Base-by-base conservation (phyloP, 2,888 invertebrate species). In the Coremacera marginata region DNA sequence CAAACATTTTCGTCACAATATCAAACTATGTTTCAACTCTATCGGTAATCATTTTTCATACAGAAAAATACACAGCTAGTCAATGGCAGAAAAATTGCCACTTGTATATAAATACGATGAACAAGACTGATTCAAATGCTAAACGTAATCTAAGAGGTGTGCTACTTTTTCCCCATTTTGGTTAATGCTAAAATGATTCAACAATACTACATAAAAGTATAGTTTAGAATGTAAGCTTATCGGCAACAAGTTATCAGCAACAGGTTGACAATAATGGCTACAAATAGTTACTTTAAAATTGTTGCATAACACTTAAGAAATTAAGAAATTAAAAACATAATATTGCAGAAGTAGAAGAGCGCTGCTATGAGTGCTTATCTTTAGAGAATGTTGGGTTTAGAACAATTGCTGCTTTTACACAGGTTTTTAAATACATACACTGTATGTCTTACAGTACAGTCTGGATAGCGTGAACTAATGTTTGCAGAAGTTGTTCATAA, bases 211-310 rank as follows among this genome's bases (percentile, higher is more conserved):
- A 27, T 25, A 16, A 9, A 25, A 11, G 22, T 14, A 22, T 5
- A 14, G 22, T 14, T 57, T 27, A 60, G 25, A 25, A 60, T 19
- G 4, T 49, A 5, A 22, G 49, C 51, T 68, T 68, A 68, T 51
- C 68, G 14, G 51, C 51, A 68, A 51, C 49, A 68, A 68, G 51
- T 68, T 68, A 51, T 68, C 51, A 68, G 68, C 68, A 9, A 22
- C 49, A 67, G n/a, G 22, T 25, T 68, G 44, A 51, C 49, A 37
- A 37, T 34, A 65, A 65, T 37, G 19, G 37, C 65, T 34, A 5
- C 37, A n/a, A n/a, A 65, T n/a, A 37, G 27, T n/a, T 65, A 37
- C 37, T 37, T 19, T 65, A 25, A 67, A 49, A 51, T 51, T 14
- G 27, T 68, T 68, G 27, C 68, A 51, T 68, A 68, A 68, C 31